Percentiles rank a stretch among this genome's conserved stretches.
Conservation (phyloP, 1,140 invertebrate species). For the Diachasmimorpha longicaudata region DNA sequence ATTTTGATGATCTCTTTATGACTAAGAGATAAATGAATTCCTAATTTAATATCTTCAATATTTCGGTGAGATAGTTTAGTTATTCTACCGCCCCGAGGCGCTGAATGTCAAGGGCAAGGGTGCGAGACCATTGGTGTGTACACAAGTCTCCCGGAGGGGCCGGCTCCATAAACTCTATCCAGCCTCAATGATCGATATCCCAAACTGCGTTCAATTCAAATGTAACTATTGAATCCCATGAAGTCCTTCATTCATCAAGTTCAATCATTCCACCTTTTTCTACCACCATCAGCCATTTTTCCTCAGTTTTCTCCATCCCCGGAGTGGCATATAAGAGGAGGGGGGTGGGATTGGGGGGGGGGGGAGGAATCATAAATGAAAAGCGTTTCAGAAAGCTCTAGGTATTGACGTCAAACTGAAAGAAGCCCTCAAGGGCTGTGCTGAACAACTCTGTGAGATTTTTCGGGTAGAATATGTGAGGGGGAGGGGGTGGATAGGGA, state of each 20-base stretch:
- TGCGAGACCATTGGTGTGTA: constrained; percentile 28
- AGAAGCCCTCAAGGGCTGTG: background rate
- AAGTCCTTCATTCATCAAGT: constrained; percentile 3
- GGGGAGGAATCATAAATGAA: background rate
- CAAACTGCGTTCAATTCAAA: background rate
- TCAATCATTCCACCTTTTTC: constrained; percentile 2
- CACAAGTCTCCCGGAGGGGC: background rate
- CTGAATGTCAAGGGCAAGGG: constrained; percentile 46
- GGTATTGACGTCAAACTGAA: background rate
- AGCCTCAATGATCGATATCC: constrained; percentile 5
- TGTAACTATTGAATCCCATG: background rate
- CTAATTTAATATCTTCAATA: background rate
- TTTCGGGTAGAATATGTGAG: background rate
- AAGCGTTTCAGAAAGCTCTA: background rate
- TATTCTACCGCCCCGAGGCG: constrained; percentile 21
- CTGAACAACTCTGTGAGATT: background rate
- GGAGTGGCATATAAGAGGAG: background rate
- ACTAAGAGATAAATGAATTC: too few species aligned
- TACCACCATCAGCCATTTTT: background rate
- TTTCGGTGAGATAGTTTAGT: constrained; percentile 25
- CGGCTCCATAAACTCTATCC: background rate
- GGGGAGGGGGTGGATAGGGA: background rate
- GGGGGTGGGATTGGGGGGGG: background rate
- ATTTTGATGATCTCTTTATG: too few species aligned
- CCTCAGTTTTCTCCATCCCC: background rate